Conservation (phyloP, 2,888 invertebrate genomes). For the Agonopterix arenella region DNA sequence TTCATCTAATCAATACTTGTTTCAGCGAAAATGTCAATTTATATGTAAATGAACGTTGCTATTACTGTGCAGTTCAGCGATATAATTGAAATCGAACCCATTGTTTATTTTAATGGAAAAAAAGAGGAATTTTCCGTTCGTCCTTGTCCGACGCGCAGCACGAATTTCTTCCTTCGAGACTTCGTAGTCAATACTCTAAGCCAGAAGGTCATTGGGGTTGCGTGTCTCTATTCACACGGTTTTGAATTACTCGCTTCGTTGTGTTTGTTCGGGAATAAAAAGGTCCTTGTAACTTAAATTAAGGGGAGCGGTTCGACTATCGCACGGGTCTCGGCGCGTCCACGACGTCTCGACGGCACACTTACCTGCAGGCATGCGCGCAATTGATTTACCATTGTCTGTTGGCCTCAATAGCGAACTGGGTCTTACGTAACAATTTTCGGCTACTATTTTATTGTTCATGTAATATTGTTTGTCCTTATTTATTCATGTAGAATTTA, state of each 20-base stretch:
- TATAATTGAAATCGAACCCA: not conserved
- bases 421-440: too few species aligned
- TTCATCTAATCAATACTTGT: slow-evolving; percentile 2
- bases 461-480: slow-evolving; percentile 10
- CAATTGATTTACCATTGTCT: too few species aligned
- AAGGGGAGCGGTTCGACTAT: slow-evolving; percentile 14
- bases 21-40: slow-evolving; percentile 18
- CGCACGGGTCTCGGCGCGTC: too few species aligned
- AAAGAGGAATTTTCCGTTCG: slow-evolving; percentile 11
- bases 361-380: too few species aligned
- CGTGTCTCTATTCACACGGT: slow-evolving; percentile 36
- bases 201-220: slow-evolving; percentile 32
- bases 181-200: slow-evolving; percentile 8
- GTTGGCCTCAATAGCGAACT: too few species aligned
- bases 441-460: slow-evolving; percentile 1
- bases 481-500: slow-evolving; percentile 8
- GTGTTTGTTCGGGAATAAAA: slow-evolving; percentile 22
- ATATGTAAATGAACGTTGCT: slow-evolving; percentile 22
- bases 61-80: not conserved
- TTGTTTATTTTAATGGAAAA: not conserved
- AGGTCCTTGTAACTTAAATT: slow-evolving; percentile 46
- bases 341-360: too few species aligned
- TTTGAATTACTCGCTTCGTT: slow-evolving; percentile 26
- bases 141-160: slow-evolving; percentile 10
- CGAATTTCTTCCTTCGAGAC: slow-evolving; percentile 5